phyloP scores from a whole-genome alignment of 1,140 invertebrate species.

The Scaptomyza montana region DNA sequence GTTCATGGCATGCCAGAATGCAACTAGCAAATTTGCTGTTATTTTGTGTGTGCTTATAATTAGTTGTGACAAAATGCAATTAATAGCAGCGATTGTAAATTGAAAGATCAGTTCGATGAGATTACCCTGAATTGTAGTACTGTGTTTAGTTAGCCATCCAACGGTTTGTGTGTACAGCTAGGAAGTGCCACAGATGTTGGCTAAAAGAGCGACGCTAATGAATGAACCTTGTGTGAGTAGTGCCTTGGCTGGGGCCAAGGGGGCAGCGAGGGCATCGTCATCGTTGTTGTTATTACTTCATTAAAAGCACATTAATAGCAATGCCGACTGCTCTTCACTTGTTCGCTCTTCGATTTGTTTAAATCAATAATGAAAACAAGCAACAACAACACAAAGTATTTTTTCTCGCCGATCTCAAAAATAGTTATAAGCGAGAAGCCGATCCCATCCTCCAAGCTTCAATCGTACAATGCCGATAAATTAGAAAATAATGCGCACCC shows the following conservation, averaged over 20 bases:
- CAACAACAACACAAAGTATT: slow-evolving; percentile 36
- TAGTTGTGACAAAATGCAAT: slow-evolving; percentile 79
- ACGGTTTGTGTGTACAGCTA: slow-evolving; percentile 23
- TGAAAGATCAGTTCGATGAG: slow-evolving; percentile 26
- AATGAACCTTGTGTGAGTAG: slow-evolving; percentile 35
- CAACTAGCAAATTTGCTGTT: slow-evolving; percentile 50
- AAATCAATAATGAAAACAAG: slow-evolving; percentile 79
- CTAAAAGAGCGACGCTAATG: slow-evolving; percentile 34
- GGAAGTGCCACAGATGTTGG: slow-evolving; percentile 3
- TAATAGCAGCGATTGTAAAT: slow-evolving; percentile 59
- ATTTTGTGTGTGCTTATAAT: slow-evolving; percentile 37
- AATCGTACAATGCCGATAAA: slow-evolving; percentile 75
- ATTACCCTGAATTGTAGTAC: slow-evolving; percentile 55
- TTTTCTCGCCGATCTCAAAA: slow-evolving; percentile 35
- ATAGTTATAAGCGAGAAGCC: slow-evolving; percentile 8
- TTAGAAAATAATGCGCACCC: slow-evolving; percentile 81
- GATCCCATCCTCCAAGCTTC: slow-evolving; percentile 30
- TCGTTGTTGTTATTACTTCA: slow-evolving; percentile 76
- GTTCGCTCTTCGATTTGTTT: slow-evolving; percentile 74
- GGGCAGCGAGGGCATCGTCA: slow-evolving; percentile 27
- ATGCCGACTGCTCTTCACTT: slow-evolving; percentile 70
- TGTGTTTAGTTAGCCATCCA: slow-evolving; percentile 6
- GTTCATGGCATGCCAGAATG: slow-evolving; percentile 62
- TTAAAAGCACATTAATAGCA: slow-evolving; percentile 77
- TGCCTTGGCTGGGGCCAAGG: neutral